Conservation (phyloP, 2,888 invertebrate genomes). For the Ochropleura leucogaster region DNA sequence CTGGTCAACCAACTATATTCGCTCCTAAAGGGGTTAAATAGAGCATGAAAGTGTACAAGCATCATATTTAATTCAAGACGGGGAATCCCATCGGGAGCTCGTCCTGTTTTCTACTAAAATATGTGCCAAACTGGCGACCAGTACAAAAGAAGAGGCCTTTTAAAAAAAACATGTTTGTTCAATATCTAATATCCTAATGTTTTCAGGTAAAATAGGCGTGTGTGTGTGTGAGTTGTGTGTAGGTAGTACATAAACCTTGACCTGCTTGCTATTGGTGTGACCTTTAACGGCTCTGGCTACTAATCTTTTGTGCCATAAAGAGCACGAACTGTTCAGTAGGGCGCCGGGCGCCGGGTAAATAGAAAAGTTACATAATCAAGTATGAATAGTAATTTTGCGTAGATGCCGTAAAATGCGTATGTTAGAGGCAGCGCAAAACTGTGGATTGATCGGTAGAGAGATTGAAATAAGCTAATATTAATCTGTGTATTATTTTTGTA, state of each 20-base stretch:
- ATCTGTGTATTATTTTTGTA: background rate
- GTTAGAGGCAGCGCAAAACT: background rate
- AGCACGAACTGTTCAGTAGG: slow-evolving; percentile 39
- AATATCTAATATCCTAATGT: slow-evolving; percentile 26
- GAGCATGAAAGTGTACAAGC: background rate
- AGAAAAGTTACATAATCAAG: slow-evolving; percentile 15
- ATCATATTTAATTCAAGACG: background rate
- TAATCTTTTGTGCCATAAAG: slow-evolving; percentile 49
- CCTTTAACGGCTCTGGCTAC: slow-evolving; percentile 35
- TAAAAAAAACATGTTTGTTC: background rate
- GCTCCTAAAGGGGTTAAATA: background rate
- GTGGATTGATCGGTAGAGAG: no score
- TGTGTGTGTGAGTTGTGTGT: slow-evolving; percentile 31
- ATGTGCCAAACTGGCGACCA: background rate
- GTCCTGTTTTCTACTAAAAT: background rate
- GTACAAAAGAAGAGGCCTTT: background rate
- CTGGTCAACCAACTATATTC: background rate
- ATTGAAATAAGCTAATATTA: background rate
- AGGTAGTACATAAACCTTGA: slow-evolving; percentile 45
- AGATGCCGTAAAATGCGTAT: no score
- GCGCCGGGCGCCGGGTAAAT: slow-evolving; percentile 28
- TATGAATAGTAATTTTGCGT: slow-evolving; percentile 3
- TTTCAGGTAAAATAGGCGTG: slow-evolving; percentile 30
- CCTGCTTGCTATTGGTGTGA: slow-evolving; percentile 49
- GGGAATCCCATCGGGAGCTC: background rate